Evolutionary conservation across 1,140 invertebrate species (phyloP).

Genomic region (Himalopsyche phryganea): DNA sequence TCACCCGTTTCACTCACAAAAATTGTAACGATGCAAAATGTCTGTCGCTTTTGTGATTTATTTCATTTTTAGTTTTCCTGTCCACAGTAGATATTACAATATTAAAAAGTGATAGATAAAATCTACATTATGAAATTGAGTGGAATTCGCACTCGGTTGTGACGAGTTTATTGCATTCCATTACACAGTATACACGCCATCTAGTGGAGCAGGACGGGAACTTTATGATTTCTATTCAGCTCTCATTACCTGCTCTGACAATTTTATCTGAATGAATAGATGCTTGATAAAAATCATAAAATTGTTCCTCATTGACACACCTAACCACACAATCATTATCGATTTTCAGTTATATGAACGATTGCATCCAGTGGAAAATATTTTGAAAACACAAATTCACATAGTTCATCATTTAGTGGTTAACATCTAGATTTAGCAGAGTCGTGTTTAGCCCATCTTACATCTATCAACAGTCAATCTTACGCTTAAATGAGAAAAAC

Average conservation of each 20-base stretch:
- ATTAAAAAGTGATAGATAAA: no score
- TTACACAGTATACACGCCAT: no score
- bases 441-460: constrained; percentile 8
- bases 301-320: constrained; percentile 1
- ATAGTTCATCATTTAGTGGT: constrained; percentile 11
- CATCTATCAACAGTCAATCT: constrained; percentile 6
- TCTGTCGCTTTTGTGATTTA: constrained; percentile 13
- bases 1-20: no score
- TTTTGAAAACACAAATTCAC: constrained; percentile 9
- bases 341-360: constrained; percentile 4
- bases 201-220: no score
- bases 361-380: constrained; percentile 16
- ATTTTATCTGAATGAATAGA: no score
- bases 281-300: neutral
- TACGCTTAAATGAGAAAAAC: no score
- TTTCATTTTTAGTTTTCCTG: neutral
- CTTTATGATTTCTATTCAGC: no score
- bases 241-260: no score
- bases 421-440: constrained; percentile 12
- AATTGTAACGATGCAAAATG: neutral
- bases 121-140: no score
- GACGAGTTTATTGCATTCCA: no score
- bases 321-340: constrained; percentile 7
- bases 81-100: no score
- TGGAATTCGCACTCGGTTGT: no score